A percentile compares a stretch with the other conserved stretches of the same genome.
phyloP scores from a whole-genome alignment of 2,113 vertebrate species.

The Alces alces region DNA sequence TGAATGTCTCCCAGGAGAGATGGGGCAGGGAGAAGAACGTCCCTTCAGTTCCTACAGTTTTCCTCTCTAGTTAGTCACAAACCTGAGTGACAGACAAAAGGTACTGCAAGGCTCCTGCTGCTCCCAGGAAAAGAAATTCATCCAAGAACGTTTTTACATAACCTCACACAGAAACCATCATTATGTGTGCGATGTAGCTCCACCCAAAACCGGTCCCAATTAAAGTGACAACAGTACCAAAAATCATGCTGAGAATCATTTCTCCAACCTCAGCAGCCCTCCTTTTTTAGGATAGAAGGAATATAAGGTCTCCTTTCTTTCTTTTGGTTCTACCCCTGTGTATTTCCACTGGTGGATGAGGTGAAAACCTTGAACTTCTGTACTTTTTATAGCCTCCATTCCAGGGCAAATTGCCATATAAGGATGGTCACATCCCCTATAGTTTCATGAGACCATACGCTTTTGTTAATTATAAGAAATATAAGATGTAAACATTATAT shows the following conservation, averaged over 20 bases:
- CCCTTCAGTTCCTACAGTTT: conserved; percentile 20
- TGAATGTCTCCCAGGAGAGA: conserved; percentile 13
- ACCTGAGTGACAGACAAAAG: conserved; percentile 34
- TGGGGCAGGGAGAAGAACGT: not conserved
- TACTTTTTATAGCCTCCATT: not conserved
- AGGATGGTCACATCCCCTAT: not conserved
- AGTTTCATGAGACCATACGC: not conserved
- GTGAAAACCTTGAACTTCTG: not conserved
- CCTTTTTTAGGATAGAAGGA: not conserved
- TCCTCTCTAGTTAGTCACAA: conserved; percentile 31
- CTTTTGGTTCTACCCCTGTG: not conserved
- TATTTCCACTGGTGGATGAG: not conserved
- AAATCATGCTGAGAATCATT: not conserved
- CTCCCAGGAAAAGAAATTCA: conserved; percentile 14
- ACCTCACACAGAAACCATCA: not conserved
- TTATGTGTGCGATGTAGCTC: not conserved
- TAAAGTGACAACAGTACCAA: not conserved
- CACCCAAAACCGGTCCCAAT: not conserved
- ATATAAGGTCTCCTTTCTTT: not conserved
- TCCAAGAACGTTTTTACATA: not conserved
- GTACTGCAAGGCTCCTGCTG: not conserved
- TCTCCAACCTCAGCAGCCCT: not conserved
- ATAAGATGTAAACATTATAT: not conserved
- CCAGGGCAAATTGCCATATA: not conserved
- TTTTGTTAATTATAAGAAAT: not conserved